phyloP scores from a whole-genome alignment of 2,888 invertebrate species.

The Caenorhabditis virilis region DNA sequence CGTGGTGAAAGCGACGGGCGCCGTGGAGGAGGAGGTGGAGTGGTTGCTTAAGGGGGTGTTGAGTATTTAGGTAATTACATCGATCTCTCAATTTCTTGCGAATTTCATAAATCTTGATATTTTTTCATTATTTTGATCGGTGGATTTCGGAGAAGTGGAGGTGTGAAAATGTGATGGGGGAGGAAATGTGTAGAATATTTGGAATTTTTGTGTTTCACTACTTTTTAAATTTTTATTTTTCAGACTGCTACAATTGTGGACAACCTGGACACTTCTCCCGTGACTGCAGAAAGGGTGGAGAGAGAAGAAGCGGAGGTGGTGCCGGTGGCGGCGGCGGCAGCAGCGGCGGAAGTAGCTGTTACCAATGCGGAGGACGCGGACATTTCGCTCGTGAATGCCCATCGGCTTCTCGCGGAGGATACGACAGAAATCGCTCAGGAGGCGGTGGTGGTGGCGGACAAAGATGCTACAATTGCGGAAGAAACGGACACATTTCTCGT shows the following conservation, averaged over 20 bases:
- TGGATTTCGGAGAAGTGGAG: slow-evolving; percentile 34
- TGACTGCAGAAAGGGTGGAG: slow-evolving; percentile 61
- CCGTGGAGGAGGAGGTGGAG: slow-evolving; percentile 36
- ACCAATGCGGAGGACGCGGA: slow-evolving; percentile 56
- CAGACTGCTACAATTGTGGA: slow-evolving; percentile 59
- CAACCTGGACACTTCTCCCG: slow-evolving; percentile 63
- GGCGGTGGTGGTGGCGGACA: slow-evolving; percentile 42
- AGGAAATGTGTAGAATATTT: slow-evolving; percentile 11
- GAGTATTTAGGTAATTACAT: slow-evolving; percentile 42
- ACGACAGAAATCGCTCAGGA: slow-evolving; percentile 27
- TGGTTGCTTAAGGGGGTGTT: slow-evolving; percentile 39
- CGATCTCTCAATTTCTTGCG: slow-evolving; percentile 23
- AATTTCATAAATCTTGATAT: slow-evolving; percentile 14
- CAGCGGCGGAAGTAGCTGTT: slow-evolving; percentile 37
- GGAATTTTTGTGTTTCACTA: not conserved
- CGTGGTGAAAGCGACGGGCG: slow-evolving; percentile 31
- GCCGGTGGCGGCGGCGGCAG: slow-evolving; percentile 32
- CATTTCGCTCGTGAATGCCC: slow-evolving; percentile 67
- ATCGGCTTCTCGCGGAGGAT: slow-evolving; percentile 40
- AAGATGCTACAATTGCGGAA: slow-evolving; percentile 63
- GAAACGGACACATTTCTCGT: slow-evolving; percentile 60
- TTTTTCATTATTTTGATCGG: slow-evolving; percentile 12
- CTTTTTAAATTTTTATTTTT: slow-evolving; percentile 12
- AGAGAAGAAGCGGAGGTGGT: slow-evolving; percentile 39
- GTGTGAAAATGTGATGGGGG: slow-evolving; percentile 29